Base-by-base conservation (phyloP, 1,140 invertebrate genomes). In the Thalassaphorura encarpata region DNA sequence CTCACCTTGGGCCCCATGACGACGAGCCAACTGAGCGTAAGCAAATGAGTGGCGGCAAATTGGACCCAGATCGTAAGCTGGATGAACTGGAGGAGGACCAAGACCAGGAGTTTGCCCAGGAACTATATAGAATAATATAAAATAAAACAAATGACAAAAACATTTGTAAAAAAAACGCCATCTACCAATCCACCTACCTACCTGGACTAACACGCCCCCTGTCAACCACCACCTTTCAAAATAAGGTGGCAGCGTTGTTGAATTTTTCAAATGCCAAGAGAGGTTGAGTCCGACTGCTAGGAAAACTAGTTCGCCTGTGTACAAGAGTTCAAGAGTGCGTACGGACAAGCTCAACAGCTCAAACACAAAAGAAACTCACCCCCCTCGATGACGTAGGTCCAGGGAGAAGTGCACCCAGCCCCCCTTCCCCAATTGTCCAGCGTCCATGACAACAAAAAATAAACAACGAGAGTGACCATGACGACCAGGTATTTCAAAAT, bases 401-500 rank as follows among this genome's bases (percentile, higher is more conserved):
- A 51, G 4, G 48, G 28, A 18, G 48, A 27, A 11, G 21, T 21
- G 26, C 45, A 47, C 5, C 19, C 45, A 27, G 45, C 19, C n/a
- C n/a, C n/a, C n/a, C n/a, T n/a, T n/a, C n/a, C n/a, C n/a, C n/a
- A n/a, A n/a, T n/a, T n/a, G n/a, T n/a, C n/a, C n/a, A n/a, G n/a
- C n/a, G 11, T 54, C 48, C 19, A 80, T 80, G 21, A 82, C 83
- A 1, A 89, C 74, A 94, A 80, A 72, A 90, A 92, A 43, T 84
- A 87, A 39, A 83, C 72, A 1, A 88, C 84, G 13, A 88, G 81
- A 42, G 83, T 71, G 46, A 89, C 75, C 77, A 87, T 84, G 36
- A 80, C 81, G 27, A 77, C 72, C 61, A 87, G 73, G 70, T 89
- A 89, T 69, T 85, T 86, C 56, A 89, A 77, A 68, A 84, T 77